A percentile compares a stretch with the other conserved stretches of the same genome.
These are phyloP conservation scores for Protophormia terraenovae DNA, from an alignment of 2,888 invertebrate species.

Conservation along the genomic window DNA sequence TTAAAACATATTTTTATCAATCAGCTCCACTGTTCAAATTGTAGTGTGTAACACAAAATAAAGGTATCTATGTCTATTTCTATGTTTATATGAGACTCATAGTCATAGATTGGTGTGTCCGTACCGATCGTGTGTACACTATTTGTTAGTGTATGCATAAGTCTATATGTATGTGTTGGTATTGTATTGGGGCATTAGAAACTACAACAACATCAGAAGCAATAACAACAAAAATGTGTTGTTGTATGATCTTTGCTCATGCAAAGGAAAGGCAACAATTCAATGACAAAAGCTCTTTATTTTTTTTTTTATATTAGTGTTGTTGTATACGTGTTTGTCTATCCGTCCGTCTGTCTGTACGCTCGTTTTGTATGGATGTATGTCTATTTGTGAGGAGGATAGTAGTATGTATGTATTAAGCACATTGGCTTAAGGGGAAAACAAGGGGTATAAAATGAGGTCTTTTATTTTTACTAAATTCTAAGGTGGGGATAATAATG, in stretches of 20 bases:
- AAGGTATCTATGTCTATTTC: constrained; percentile 53
- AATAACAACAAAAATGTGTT: constrained; percentile 21
- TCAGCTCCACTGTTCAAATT: constrained; percentile 23
- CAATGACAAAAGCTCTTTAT: constrained; percentile 68
- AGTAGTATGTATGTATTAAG: constrained; percentile 45
- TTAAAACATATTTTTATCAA: not conserved
- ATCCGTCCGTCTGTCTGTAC: not conserved
- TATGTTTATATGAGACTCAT: constrained; percentile 11
- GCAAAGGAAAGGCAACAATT: constrained; percentile 66
- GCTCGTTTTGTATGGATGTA: not conserved
- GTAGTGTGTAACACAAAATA: constrained; percentile 41
- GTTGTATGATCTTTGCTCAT: constrained; percentile 61
- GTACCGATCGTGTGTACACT: constrained; percentile 24
- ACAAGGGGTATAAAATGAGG: constrained; percentile 17
- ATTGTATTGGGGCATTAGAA: constrained; percentile 64
- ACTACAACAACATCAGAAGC: constrained; percentile 31
- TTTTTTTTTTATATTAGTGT: not conserved
- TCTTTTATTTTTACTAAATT: constrained; percentile 49
- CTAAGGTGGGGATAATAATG: constrained; percentile 67
- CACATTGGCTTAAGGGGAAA: constrained; percentile 14
- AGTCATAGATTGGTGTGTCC: constrained; percentile 42
- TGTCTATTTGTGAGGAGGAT: constrained; percentile 51
- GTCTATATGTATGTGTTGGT: not conserved
- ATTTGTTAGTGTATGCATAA: not conserved
- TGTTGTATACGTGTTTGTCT: not conserved